A percentile compares a stretch with the other conserved stretches of the same genome.
phyloP scores from a whole-genome alignment of 2,797 vertebrate genomes.

The Protosalanx chinensis region DNA sequence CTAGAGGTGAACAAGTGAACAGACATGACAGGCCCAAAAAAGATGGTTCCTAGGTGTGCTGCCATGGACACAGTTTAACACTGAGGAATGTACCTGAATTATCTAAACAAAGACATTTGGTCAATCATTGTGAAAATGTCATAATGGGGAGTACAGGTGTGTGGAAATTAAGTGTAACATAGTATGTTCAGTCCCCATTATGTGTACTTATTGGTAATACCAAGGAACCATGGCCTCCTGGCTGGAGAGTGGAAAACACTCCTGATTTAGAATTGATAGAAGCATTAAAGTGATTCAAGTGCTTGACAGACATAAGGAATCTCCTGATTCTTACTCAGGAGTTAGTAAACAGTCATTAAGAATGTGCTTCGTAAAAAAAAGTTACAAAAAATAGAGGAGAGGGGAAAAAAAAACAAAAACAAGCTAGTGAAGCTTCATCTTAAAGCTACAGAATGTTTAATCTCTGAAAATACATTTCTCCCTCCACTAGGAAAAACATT shows the following conservation, averaged over 20 bases:
- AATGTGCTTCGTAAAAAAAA: neutral
- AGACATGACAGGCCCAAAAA: conserved; percentile 30
- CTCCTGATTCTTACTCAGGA: neutral
- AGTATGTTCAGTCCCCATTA: neutral
- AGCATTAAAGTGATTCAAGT: conserved; percentile 49
- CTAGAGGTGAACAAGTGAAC: conserved; percentile 39
- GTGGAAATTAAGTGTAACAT: conserved; percentile 1
- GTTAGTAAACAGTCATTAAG: neutral
- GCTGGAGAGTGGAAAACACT: neutral
- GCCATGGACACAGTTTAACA: neutral
- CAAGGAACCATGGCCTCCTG: neutral
- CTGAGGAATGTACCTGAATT: neutral
- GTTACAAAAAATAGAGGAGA: no score
- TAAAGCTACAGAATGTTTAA: neutral
- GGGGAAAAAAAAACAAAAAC: neutral
- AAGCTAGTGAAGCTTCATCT: neutral
- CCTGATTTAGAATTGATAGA: neutral
- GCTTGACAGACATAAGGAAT: conserved; percentile 13
- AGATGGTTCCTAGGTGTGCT: neutral
- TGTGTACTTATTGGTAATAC: neutral
- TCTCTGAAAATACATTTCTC: conserved; percentile 25
- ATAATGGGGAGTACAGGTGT: neutral
- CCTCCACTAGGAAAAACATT: conserved; percentile 37
- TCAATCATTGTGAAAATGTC: neutral
- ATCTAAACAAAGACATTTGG: neutral